Evolutionary conservation across 2,113 vertebrate genomes (phyloP).

Genomic region (Merops nubicus): DNA sequence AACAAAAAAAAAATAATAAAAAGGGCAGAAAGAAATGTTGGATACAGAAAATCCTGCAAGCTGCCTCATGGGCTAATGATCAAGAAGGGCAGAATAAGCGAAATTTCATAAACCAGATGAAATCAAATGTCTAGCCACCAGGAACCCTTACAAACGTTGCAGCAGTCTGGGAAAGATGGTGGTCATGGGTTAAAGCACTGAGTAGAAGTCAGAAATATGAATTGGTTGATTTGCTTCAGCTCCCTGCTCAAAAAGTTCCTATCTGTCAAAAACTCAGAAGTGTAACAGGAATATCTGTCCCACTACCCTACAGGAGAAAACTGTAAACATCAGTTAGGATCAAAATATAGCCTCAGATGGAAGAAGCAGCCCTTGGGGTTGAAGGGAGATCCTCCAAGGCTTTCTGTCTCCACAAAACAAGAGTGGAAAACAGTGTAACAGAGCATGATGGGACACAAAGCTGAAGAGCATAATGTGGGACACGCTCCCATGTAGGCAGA

Average conservation of each 20-base stretch:
- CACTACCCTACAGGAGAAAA: background rate
- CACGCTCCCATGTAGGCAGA: accelerated
- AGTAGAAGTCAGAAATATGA: background rate
- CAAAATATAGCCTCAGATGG: background rate
- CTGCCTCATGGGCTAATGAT: conserved; percentile 1
- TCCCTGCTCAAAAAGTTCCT: background rate
- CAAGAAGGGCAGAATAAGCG: conserved; percentile 24
- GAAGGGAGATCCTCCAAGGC: background rate
- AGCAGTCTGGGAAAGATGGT: background rate
- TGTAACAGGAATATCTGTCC: background rate
- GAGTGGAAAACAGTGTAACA: background rate
- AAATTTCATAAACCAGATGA: background rate
- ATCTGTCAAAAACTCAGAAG: background rate
- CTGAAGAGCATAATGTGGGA: background rate
- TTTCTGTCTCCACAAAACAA: background rate
- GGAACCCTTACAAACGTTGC: background rate
- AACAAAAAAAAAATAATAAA: too few relatives aligned
- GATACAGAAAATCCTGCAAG: conserved; percentile 11
- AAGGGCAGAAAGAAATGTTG: background rate
- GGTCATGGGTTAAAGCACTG: background rate
- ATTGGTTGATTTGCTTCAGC: background rate
- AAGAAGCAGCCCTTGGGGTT: background rate
- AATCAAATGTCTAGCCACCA: background rate
- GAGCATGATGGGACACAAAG: background rate
- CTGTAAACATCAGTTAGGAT: background rate